Evolutionary conservation across 1,140 invertebrate species (phyloP), one percentile per base, ranked within the genome.

Genomic region (Pectinophora gossypiella): DNA sequence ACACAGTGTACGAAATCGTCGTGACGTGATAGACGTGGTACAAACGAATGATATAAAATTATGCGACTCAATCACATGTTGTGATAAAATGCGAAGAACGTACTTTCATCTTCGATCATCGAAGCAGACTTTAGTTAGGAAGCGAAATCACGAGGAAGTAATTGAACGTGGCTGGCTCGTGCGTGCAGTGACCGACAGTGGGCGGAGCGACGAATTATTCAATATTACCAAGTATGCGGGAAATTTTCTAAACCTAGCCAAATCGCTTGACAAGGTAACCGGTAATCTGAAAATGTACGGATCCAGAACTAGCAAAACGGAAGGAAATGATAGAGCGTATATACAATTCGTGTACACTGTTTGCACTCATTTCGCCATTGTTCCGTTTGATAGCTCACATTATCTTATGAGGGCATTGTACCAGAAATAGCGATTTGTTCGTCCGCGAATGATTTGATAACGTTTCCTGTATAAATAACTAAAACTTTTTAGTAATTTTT

Each of bases 381-480:
- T 49, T 49, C 19, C 20, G 51, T 65, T 70, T 27, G 23, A 12
- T 27, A 27, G 23, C 23, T 27, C 23, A 27, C 16, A 18, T 61
- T 71, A 73, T 71, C 72, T 63, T 61, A 67, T 55, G 54, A 54
- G 62, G 61, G 52, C 68, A 73, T 63, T 66, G 68, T 59, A 64
- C 62, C 52, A 62, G 53, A 61, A 61, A 67, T 61, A 61, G 46
- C 40, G 35, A 54, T 65, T 57, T 61, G 56, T 56, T 51, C 51
- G 54, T 67, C 54, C 59, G 59, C 57, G 51, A 66, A 64, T 59
- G 27, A 68, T 71, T 67, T 54, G 66, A 69, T 69, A 65, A 58
- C 59, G 52, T 60, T 40, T 40, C 27, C 27, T 32, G n/a, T n/a
- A n/a, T n/a, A n/a, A n/a, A n/a, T n/a, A n/a, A n/a, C n/a, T n/a